These are phyloP conservation scores for Ceraclea dissimilis DNA, from an alignment of 2,888 invertebrate species.

Conservation along the genomic window DNA sequence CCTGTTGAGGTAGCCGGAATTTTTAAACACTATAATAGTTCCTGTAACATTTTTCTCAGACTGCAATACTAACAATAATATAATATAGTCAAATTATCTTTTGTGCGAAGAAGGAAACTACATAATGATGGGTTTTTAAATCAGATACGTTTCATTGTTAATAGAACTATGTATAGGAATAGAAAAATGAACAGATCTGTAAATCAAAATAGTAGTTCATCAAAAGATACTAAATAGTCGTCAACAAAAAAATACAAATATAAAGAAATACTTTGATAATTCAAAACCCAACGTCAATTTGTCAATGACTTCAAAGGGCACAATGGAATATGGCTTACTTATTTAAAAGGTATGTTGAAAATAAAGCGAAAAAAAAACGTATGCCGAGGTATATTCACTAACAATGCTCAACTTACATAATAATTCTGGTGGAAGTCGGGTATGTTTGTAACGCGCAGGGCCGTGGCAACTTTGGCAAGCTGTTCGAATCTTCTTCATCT, in stretches of 20 bases:
- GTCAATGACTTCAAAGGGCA: conserved; percentile 12
- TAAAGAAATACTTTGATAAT: not conserved
- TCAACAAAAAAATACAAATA: not conserved
- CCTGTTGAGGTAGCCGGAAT: no score
- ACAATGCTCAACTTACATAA: conserved; percentile 11
- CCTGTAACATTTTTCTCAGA: no score
- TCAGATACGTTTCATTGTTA: not conserved
- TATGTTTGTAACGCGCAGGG: no score
- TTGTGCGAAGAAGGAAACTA: not conserved
- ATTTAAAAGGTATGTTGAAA: not conserved
- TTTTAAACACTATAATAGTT: no score
- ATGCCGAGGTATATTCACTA: conserved; percentile 19
- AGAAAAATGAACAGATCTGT: not conserved
- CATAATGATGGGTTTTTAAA: not conserved
- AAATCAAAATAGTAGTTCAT: not conserved
- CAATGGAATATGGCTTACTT: conserved; percentile 12
- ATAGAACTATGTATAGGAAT: no score
- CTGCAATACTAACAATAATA: no score
- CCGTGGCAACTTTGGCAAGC: no score
- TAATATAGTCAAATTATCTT: no score
- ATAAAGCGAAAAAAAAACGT: conserved; percentile 12
- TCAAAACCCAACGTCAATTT: conserved; percentile 14
- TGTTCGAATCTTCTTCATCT: no score
- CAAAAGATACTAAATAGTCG: not conserved
- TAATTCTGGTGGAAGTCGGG: no score